These are phyloP conservation scores for Drosophila tsacasi DNA, from an alignment of 1,140 invertebrate species.

Conservation along the genomic window DNA sequence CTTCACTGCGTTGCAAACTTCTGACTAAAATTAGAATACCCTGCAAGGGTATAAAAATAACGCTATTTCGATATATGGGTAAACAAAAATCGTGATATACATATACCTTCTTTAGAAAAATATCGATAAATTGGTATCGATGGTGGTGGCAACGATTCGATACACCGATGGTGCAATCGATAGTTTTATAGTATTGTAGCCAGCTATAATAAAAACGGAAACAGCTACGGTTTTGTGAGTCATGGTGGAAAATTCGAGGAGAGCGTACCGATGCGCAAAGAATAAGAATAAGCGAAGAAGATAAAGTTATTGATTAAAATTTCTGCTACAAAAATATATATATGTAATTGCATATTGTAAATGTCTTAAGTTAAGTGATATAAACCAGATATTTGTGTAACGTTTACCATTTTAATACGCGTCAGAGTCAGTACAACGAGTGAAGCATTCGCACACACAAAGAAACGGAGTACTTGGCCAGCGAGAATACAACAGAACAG, in stretches of 20 bases:
- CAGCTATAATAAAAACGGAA: neutral
- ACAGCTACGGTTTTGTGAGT: constrained; percentile 33
- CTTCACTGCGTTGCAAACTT: too few species aligned
- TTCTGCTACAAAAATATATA: constrained; percentile 81
- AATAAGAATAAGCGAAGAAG: constrained; percentile 66
- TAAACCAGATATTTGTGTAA: constrained; percentile 80
- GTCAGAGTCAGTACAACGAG: constrained; percentile 81
- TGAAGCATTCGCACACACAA: constrained; percentile 72
- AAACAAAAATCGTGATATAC: too few species aligned
- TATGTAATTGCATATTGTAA: constrained; percentile 83
- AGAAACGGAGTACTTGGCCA: constrained; percentile 70
- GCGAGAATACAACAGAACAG: constrained; percentile 42
- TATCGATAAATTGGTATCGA: too few species aligned
- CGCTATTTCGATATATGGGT: too few species aligned
- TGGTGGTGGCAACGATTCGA: too few species aligned
- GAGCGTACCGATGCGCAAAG: constrained; percentile 74
- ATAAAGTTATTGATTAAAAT: constrained; percentile 81
- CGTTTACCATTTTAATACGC: constrained; percentile 80
- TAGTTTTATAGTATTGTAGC: too few species aligned
- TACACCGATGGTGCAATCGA: too few species aligned
- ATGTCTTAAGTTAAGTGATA: constrained; percentile 82
- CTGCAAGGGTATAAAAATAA: too few species aligned
- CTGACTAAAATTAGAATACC: too few species aligned
- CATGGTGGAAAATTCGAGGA: constrained; percentile 76
- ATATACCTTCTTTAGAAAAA: too few species aligned